These are phyloP conservation scores for Xanthorhoe designata DNA, from an alignment of 2,888 invertebrate genomes.

Conservation along the genomic window DNA sequence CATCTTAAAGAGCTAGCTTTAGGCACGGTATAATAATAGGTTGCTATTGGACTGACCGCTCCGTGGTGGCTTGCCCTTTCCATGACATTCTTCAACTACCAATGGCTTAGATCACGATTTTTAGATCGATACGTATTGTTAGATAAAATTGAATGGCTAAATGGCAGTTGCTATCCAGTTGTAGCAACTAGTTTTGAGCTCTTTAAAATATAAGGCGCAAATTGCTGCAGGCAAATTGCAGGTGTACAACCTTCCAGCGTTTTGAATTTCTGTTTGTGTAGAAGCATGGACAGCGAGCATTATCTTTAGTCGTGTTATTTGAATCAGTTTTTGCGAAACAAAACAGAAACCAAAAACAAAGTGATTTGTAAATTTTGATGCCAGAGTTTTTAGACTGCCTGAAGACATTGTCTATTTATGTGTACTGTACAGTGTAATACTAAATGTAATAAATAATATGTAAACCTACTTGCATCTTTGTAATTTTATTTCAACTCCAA, in stretches of 20 bases:
- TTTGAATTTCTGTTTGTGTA: not conserved
- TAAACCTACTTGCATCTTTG: no score
- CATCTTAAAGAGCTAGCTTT: slow-evolving; percentile 20
- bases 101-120: slow-evolving; percentile 63
- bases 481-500: no score
- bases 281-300: not conserved
- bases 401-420: not conserved
- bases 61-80: slow-evolving; percentile 59
- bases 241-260: not conserved
- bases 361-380: not conserved
- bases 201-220: slow-evolving; percentile 4
- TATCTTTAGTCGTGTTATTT: not conserved
- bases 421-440: no score
- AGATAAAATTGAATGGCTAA: slow-evolving; percentile 27
- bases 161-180: slow-evolving; percentile 11
- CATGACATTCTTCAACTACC: slow-evolving; percentile 68
- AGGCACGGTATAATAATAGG: slow-evolving; percentile 58
- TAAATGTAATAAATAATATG: no score
- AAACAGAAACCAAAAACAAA: not conserved
- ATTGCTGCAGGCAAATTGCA: not conserved
- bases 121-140: slow-evolving; percentile 48
- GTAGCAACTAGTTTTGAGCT: slow-evolving; percentile 9
- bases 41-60: slow-evolving; percentile 58
- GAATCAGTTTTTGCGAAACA: not conserved
- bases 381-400: not conserved